phyloP scores from a whole-genome alignment of 2,888 invertebrate genomes.

The Agrilus cyanescens region DNA sequence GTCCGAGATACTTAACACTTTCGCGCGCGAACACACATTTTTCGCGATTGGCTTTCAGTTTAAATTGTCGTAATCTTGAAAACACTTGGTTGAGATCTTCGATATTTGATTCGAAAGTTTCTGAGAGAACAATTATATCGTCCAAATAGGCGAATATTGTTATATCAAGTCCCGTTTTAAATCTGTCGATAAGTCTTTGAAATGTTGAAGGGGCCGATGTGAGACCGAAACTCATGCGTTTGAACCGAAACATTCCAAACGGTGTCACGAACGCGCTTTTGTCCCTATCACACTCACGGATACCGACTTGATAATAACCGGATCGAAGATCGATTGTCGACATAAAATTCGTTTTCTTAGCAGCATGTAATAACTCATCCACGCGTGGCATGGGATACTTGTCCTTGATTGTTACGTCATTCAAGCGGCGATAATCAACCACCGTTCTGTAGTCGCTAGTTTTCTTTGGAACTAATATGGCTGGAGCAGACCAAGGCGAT shows the following conservation, averaged over 20 bases:
- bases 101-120: constrained; percentile 16
- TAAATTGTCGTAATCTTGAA: constrained; percentile 10
- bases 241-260: constrained; percentile 17
- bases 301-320: constrained; percentile 28
- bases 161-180: no score
- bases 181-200: constrained; percentile 17
- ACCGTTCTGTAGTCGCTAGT: constrained; percentile 23
- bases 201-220: constrained; percentile 19
- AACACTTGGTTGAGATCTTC: constrained; percentile 15
- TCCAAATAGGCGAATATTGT: constrained; percentile 19
- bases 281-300: no score
- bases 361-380: no score
- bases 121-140: constrained; percentile 18
- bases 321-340: constrained; percentile 25
- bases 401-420: constrained; percentile 15
- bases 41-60: constrained; percentile 12
- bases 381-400: constrained; percentile 30
- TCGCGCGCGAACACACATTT: constrained; percentile 21
- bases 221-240: constrained; percentile 18
- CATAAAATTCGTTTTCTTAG: constrained; percentile 18
- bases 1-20: no score
- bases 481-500: constrained; percentile 28
- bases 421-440: constrained; percentile 25
- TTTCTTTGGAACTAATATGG: constrained; percentile 26
- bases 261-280: no score